Evolutionary conservation across 2,888 invertebrate genomes (phyloP), one percentile per base, ranked within the genome.

Genomic region (Cordilura impudica): DNA sequence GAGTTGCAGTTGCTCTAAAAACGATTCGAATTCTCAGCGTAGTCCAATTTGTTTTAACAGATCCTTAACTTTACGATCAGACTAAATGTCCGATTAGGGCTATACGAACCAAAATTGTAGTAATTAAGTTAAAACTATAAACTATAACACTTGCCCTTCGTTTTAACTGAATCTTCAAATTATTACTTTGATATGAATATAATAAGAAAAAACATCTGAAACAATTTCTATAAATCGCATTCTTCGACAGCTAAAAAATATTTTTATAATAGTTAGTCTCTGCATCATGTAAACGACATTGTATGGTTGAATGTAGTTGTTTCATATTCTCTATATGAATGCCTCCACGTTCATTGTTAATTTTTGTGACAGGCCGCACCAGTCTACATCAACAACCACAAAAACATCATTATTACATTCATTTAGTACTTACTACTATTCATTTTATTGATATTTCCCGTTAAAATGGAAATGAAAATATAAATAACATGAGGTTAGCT

Each of bases 301-400:
- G 16, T 23, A 54, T 54, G 29, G 10, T 31, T 14, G 2, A 4
- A 26, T 26, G 6, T 39, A 39, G 35, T 39, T n/a, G n/a, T n/a
- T 39, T 4, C 4, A 26, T 26, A 4, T 3, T 26, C 4, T 26
- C 26, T 26, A 39, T n/a, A n/a, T n/a, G n/a, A 56, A 16, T 45
- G 16, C 21, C 10, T 45, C 45, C 67, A 19, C 16, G 26, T 16
- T 29, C 54, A 60, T 72, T 72, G 66, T 72, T 53, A 61, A 63
- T 56, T 51, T 61, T 72, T 18, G 77, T 78, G 77, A 67, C 77
- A 67, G 67, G 54, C 72, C 54, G 72, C 72, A 63, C 72, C 63
- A 72, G 72, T 72, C 61, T 47, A 18, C 35, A 6, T 16, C 67
- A 61, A 63, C 45, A 54, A 54, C 26, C 14, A 60, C 43, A 45